Percentiles rank a stretch among this genome's conserved stretches.
These are phyloP conservation scores for Oegoconia quadripuncta DNA, from an alignment of 2,888 invertebrate genomes.

Conservation along the genomic window DNA sequence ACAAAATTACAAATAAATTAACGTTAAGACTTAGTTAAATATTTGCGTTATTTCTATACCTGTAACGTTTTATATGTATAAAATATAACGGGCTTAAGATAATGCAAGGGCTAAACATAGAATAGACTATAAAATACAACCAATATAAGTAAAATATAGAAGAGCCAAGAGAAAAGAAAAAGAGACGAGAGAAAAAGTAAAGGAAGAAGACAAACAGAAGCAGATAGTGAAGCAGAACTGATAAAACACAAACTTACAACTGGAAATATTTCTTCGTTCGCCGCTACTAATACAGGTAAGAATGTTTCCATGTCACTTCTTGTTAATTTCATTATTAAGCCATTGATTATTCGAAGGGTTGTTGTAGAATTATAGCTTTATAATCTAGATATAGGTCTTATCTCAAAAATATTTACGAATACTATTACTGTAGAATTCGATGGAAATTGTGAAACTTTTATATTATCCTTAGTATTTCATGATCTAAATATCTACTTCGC, in stretches of 20 bases:
- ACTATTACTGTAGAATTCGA: too few relatives aligned
- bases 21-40: conserved; percentile 74
- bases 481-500: too few relatives aligned
- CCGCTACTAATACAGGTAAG: conserved; percentile 4
- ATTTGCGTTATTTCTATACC: conserved; percentile 73
- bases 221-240: too few relatives aligned
- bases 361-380: too few relatives aligned
- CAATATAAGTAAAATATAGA: conserved; percentile 31
- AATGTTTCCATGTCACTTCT: neutral
- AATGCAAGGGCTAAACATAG: conserved; percentile 49
- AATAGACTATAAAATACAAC: conserved; percentile 56
- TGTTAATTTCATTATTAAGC: neutral
- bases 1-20: conserved; percentile 77
- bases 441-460: too few relatives aligned
- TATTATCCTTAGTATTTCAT: too few relatives aligned
- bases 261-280: neutral
- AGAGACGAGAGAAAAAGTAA: conserved; percentile 25
- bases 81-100: conserved; percentile 66
- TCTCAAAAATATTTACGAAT: too few relatives aligned
- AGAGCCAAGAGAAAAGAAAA: conserved; percentile 32
- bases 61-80: conserved; percentile 72
- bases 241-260: neutral
- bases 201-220: conserved; percentile 12
- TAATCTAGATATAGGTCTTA: too few relatives aligned
- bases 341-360: neutral